Percentiles rank a stretch among this genome's conserved stretches.
Evolutionary conservation across 2,113 vertebrate species (phyloP).

Genomic region (Boleophthalmus pectinirostris): DNA sequence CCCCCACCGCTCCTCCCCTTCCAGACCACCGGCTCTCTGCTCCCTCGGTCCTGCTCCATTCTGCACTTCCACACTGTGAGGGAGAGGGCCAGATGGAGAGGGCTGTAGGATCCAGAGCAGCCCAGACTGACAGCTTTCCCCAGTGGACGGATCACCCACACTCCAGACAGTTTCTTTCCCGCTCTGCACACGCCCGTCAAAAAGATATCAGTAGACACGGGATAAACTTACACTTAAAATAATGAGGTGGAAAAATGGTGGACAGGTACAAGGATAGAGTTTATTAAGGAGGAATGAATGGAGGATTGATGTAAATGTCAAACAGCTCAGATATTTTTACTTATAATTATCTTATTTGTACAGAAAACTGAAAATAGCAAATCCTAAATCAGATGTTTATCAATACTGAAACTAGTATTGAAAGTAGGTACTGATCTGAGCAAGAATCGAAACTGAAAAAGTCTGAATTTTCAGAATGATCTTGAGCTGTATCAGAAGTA

Average conservation of each 20-base stretch:
- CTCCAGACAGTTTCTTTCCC: slow-evolving; percentile 22
- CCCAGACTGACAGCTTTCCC: slow-evolving; percentile 55
- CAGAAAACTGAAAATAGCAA: too few species aligned
- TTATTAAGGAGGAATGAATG: background rate
- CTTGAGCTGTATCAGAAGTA: too few species aligned
- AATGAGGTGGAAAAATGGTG: background rate
- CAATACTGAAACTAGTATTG: too few species aligned
- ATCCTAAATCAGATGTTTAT: too few species aligned
- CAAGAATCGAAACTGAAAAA: too few species aligned
- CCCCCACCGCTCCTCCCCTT: slow-evolving; percentile 31
- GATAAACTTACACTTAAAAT: slow-evolving; percentile 1
- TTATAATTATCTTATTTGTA: too few species aligned
- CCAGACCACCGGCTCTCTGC: slow-evolving; percentile 18
- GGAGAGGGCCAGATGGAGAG: slow-evolving; percentile 38
- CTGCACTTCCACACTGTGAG: slow-evolving; percentile 37
- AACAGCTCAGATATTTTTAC: background rate
- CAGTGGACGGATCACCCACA: slow-evolving; percentile 42
- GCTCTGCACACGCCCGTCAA: slow-evolving; percentile 4
- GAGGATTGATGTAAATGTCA: background rate
- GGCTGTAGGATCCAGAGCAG: slow-evolving; percentile 43
- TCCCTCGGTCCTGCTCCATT: slow-evolving; percentile 5
- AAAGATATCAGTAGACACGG: slow-evolving; percentile 5
- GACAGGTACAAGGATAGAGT: background rate
- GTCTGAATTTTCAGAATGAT: too few species aligned
- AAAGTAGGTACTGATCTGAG: too few species aligned